phyloP scores from a whole-genome alignment of 2,113 vertebrate species.

The Mobula hypostoma region DNA sequence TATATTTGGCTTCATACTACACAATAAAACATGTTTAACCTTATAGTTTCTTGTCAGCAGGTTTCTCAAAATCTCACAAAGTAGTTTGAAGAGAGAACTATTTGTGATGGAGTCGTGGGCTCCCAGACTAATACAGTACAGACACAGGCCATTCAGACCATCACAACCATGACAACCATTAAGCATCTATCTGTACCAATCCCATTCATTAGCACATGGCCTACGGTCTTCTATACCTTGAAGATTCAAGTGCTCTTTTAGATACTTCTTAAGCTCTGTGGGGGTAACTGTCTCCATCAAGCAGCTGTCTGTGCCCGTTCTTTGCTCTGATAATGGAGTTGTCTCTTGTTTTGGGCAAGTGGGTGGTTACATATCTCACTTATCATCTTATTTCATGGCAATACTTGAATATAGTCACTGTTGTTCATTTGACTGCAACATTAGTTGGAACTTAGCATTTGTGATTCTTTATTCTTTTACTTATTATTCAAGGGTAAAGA shows the following conservation, averaged over 20 bases:
- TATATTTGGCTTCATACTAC: background rate
- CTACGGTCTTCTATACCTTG: too few relatives aligned
- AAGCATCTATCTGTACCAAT: too few relatives aligned
- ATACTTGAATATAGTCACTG: background rate
- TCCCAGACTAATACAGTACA: too few relatives aligned
- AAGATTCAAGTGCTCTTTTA: too few relatives aligned
- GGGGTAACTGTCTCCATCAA: too few relatives aligned
- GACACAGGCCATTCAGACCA: too few relatives aligned
- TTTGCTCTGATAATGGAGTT: too few relatives aligned
- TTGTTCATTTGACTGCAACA: background rate
- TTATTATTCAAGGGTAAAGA: background rate
- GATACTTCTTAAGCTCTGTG: too few relatives aligned
- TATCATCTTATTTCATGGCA: background rate
- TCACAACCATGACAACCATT: too few relatives aligned
- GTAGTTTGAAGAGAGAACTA: background rate
- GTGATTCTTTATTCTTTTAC: background rate
- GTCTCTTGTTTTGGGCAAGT: background rate
- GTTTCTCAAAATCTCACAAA: background rate
- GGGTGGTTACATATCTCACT: background rate
- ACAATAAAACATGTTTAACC: background rate
- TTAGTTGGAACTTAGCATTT: background rate
- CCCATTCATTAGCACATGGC: too few relatives aligned
- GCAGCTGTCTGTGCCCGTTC: background rate
- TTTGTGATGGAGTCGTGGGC: background rate
- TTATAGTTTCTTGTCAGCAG: background rate